Conservation (phyloP, 2,113 vertebrate species). For the Ciconia maguari region DNA sequence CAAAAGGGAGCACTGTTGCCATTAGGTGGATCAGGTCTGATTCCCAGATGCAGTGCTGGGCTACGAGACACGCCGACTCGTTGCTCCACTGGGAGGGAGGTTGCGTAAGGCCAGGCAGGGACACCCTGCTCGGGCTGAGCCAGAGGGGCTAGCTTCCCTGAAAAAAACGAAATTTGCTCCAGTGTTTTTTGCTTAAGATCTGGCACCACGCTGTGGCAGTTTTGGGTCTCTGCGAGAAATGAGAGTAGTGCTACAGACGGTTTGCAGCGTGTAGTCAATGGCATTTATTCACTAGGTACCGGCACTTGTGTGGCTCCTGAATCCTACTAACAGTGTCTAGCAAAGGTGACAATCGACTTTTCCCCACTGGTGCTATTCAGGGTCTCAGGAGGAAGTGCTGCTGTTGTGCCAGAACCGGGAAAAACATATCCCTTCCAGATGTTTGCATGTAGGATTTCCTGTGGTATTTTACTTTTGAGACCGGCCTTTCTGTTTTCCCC, state of each 20-base stretch:
- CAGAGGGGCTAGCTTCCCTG: background rate
- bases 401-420: background rate
- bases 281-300: background rate
- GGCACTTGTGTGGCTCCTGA: background rate
- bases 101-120: background rate
- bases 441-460: background rate
- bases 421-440: background rate
- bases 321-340: background rate
- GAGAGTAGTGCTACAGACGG: accelerated
- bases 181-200: background rate
- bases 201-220: conserved; percentile 9
- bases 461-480: background rate
- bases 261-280: background rate
- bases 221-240: background rate
- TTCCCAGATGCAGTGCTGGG: background rate
- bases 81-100: background rate
- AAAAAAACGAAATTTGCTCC: background rate
- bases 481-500: background rate
- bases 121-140: background rate
- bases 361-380: background rate
- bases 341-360: background rate
- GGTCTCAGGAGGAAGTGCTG: background rate
- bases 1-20: background rate
- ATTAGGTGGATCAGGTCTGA: background rate
- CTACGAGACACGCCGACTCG: accelerated